Conservation (phyloP, 2,797 vertebrate genomes). For the Darevskia nairensis region DNA sequence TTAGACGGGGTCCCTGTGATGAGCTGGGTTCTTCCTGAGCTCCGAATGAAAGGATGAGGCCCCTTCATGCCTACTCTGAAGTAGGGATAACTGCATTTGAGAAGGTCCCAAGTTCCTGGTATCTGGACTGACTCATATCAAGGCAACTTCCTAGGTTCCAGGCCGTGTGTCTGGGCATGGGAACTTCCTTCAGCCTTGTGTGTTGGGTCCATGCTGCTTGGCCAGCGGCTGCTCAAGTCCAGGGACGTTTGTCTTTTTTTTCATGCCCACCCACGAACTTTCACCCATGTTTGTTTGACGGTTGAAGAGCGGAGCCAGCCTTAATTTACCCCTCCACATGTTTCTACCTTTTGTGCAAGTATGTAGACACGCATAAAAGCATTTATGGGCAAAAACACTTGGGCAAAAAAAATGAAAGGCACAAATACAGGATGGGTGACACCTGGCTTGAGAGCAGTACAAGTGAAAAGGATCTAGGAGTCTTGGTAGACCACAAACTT, state of each 20-base stretch:
- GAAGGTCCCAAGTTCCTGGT: conserved; percentile 72
- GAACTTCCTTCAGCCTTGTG: background rate
- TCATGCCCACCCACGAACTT: background rate
- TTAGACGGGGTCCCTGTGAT: no score
- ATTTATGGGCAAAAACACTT: no score
- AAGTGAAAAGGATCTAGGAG: no score
- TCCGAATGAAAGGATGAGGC: no score
- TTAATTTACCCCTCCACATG: background rate
- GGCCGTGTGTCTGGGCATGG: background rate
- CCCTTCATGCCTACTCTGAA: no score
- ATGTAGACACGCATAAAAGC: background rate
- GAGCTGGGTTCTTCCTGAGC: no score
- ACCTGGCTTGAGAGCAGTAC: no score
- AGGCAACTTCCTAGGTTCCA: background rate
- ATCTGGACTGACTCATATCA: background rate
- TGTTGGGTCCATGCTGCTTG: background rate
- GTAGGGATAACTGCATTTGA: conserved; percentile 38
- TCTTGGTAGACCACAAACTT: no score
- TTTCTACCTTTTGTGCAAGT: no score
- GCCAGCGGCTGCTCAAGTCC: no score
- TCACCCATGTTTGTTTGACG: background rate
- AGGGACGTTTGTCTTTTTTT: background rate
- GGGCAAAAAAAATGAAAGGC: no score
- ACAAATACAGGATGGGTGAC: no score
- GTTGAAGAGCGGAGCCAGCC: background rate